phyloP scores from a whole-genome alignment of 2,113 vertebrate genomes.

The Rhombomys opimus region DNA sequence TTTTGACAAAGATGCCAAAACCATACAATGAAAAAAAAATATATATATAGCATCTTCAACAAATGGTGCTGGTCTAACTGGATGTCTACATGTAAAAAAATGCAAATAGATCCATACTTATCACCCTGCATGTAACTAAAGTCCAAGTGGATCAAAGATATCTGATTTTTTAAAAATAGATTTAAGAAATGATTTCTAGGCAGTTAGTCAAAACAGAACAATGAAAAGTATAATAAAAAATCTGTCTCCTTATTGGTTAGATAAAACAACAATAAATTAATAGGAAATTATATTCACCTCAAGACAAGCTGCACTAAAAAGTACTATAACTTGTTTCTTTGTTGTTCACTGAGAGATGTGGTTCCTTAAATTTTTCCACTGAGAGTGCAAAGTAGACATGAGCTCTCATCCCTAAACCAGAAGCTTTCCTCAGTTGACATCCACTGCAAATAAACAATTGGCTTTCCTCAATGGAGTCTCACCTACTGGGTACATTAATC shows the following conservation, averaged over 20 bases:
- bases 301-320: background rate
- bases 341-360: background rate
- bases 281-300: background rate
- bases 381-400: background rate
- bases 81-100: too few species aligned
- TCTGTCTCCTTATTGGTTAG: background rate
- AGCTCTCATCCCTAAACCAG: background rate
- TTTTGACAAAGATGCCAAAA: too few species aligned
- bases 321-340: background rate
- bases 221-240: background rate
- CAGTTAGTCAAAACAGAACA: background rate
- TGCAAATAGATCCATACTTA: too few species aligned
- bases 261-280: background rate
- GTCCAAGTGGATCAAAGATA: too few species aligned
- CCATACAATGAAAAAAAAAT: too few species aligned
- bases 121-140: too few species aligned
- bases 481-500: background rate
- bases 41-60: too few species aligned
- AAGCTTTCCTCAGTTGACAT: background rate
- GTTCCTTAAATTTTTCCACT: background rate
- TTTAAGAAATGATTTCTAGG: too few species aligned
- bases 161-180: too few species aligned
- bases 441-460: too few species aligned
- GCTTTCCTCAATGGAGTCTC: background rate
- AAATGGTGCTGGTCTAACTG: too few species aligned